Percentiles rank a stretch among this genome's conserved stretches.
phyloP scores from a whole-genome alignment of 2,888 invertebrate genomes.

The Pachymerium ferrugineum region DNA sequence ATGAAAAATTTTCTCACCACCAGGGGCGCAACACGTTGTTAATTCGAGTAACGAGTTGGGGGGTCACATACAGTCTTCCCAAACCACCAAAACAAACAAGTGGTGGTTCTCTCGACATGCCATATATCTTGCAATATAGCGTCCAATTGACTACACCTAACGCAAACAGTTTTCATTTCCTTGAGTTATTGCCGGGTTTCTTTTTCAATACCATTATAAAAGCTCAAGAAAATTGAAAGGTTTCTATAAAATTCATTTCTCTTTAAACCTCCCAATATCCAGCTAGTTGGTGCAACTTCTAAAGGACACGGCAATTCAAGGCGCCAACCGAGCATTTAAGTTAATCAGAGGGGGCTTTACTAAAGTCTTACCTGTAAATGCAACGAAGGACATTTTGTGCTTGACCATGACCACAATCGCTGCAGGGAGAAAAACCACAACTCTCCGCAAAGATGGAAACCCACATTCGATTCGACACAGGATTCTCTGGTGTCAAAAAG shows the following conservation, averaged over 20 bases:
- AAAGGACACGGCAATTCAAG: not conserved
- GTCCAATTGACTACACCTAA: not conserved
- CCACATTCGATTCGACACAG: not conserved
- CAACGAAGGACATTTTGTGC: not conserved
- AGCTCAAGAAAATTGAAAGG: too few species aligned
- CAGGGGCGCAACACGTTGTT: conserved; percentile 11
- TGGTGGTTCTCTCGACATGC: not conserved
- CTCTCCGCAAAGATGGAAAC: not conserved
- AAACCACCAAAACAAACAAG: not conserved
- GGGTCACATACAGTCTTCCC: too few species aligned
- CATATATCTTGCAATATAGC: too few species aligned
- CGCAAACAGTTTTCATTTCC: not conserved
- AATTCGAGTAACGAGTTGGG: conserved; percentile 4
- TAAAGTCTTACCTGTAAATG: conserved; percentile 20
- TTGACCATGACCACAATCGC: not conserved
- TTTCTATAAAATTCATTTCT: too few species aligned
- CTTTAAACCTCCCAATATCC: too few species aligned
- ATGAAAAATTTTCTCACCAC: conserved; percentile 12
- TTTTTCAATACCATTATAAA: too few species aligned
- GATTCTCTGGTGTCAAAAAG: conserved; percentile 1
- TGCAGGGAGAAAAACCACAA: not conserved
- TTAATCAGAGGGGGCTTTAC: conserved; percentile 6
- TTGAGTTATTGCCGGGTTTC: too few species aligned
- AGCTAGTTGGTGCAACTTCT: too few species aligned
- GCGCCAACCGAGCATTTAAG: not conserved